These are phyloP conservation scores for Copidosoma floridanum DNA, from an alignment of 1,140 invertebrate genomes.

Conservation along the genomic window DNA sequence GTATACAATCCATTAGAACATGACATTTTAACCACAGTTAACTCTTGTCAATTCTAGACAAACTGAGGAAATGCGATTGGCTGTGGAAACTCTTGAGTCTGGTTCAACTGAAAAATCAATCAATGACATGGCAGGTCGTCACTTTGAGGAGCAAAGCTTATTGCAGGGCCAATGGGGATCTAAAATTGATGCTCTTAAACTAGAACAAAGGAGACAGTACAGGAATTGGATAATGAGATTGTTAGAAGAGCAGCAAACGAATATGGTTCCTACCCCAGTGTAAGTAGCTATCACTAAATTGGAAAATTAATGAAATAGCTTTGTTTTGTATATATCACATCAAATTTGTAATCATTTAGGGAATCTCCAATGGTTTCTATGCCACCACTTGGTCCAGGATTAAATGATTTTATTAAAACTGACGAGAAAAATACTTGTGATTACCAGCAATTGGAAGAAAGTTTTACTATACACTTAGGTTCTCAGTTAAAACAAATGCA, in stretches of 20 bases:
- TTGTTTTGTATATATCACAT: slow-evolving; percentile 1
- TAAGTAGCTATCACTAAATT: slow-evolving; percentile 36
- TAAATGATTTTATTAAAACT: slow-evolving; percentile 38
- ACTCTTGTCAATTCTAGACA: slow-evolving; percentile 61
- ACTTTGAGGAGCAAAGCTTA: slow-evolving; percentile 76
- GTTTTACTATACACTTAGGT: slow-evolving; percentile 95
- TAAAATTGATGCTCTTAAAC: slow-evolving; percentile 69
- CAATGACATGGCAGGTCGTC: slow-evolving; percentile 70
- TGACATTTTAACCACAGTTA: slow-evolving; percentile 1
- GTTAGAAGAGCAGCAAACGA: slow-evolving; percentile 68
- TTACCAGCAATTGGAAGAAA: slow-evolving; percentile 71
- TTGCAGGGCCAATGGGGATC: slow-evolving; percentile 76
- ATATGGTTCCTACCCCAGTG: slow-evolving; percentile 59
- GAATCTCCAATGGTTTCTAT: slow-evolving; percentile 48
- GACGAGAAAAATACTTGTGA: slow-evolving; percentile 45
- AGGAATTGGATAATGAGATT: slow-evolving; percentile 77
- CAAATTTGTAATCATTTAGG: slow-evolving; percentile 31
- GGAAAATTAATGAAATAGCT: no score
- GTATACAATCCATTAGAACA: slow-evolving; percentile 25
- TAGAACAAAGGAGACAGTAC: slow-evolving; percentile 73
- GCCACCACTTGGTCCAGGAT: slow-evolving; percentile 37
- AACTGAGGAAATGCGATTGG: slow-evolving; percentile 75
- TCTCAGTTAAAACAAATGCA: slow-evolving; percentile 98
- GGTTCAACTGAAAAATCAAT: slow-evolving; percentile 74
- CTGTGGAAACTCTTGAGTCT: slow-evolving; percentile 65